Conservation (phyloP, 2,888 invertebrate genomes). For the Stegophylla sp. region DNA sequence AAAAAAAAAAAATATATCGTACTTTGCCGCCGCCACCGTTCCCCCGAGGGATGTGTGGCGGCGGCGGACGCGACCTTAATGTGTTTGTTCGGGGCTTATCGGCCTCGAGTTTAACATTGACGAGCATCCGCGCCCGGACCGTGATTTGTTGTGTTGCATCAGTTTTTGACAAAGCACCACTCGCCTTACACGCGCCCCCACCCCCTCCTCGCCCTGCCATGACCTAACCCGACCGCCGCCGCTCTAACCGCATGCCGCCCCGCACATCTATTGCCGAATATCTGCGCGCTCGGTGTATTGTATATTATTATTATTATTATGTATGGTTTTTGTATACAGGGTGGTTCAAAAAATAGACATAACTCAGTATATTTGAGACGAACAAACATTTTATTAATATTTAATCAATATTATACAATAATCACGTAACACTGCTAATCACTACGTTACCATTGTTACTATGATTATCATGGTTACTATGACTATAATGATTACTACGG, state of each 20-base stretch:
- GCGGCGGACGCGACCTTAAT: slow-evolving; percentile 41
- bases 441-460: too few species aligned
- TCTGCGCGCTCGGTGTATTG: not conserved
- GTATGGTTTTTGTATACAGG: not conserved
- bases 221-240: too few species aligned
- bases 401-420: too few species aligned
- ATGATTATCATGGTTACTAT: too few species aligned
- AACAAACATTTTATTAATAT: too few species aligned
- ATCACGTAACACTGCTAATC: too few species aligned
- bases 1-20: not conserved
- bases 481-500: too few species aligned
- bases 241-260: too few species aligned
- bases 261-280: not conserved
- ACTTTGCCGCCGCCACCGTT: slow-evolving; percentile 29
- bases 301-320: not conserved
- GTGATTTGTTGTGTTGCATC: slow-evolving; percentile 46
- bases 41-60: too few species aligned
- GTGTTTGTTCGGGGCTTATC: slow-evolving; percentile 56
- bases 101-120: slow-evolving; percentile 47
- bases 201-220: not conserved
- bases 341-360: not conserved
- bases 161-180: slow-evolving; percentile 35
- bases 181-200: not conserved
- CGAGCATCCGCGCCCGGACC: slow-evolving; percentile 47
- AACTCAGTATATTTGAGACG: too few species aligned